A percentile compares a stretch with the other conserved stretches of the same genome.
phyloP scores from a whole-genome alignment of 2,888 invertebrate genomes.

The Lepidochrysops patricia region DNA sequence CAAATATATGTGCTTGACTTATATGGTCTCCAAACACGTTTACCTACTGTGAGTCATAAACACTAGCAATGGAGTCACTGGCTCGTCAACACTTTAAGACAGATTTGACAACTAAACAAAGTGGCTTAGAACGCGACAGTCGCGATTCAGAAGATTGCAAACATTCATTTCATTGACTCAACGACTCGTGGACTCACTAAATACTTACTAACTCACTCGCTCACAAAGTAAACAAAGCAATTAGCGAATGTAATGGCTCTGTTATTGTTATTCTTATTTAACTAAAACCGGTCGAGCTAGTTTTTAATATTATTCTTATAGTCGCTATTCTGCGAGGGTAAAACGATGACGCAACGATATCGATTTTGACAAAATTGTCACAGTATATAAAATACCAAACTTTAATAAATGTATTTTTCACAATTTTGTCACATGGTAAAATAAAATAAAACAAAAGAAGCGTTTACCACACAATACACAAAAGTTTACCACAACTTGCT shows the following conservation, averaged over 20 bases:
- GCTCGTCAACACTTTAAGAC: too few species aligned
- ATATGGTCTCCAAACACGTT: too few species aligned
- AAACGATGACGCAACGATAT: not conserved
- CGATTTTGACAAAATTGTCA: not conserved
- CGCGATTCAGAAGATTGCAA: too few species aligned
- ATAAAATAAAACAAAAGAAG: not conserved
- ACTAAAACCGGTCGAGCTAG: slow-evolving; percentile 21
- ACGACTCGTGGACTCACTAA: not conserved
- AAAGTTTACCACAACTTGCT: not conserved
- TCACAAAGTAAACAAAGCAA: slow-evolving; percentile 30
- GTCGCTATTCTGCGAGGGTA: not conserved
- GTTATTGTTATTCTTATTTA: slow-evolving; percentile 26
- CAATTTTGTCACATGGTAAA: too few species aligned
- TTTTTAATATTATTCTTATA: slow-evolving; percentile 7
- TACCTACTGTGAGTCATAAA: too few species aligned
- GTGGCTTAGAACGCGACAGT: too few species aligned
- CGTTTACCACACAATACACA: not conserved
- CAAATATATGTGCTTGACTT: too few species aligned
- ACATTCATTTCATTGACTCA: not conserved
- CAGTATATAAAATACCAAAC: too few species aligned
- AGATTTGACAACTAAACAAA: too few species aligned
- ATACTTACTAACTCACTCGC: too few species aligned
- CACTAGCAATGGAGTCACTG: too few species aligned
- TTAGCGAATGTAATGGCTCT: slow-evolving; percentile 31
- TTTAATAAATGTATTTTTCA: too few species aligned